Evolutionary conservation across 2,888 invertebrate genomes (phyloP).

Genomic region (Eurytoma californica): DNA sequence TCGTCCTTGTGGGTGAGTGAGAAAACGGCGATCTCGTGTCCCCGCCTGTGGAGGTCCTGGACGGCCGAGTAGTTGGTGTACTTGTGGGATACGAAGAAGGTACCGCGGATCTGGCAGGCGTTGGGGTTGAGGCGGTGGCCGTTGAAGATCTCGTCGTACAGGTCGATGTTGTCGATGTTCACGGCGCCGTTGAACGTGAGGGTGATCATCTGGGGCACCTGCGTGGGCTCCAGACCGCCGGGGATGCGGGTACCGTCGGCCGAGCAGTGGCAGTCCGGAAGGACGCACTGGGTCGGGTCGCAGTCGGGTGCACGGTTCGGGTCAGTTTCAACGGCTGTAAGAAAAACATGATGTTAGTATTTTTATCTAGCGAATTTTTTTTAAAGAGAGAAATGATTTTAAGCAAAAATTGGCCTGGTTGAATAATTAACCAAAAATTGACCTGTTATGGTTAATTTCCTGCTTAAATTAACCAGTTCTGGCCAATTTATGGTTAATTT

Average conservation of each 20-base stretch:
- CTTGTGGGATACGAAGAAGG: conserved; percentile 94
- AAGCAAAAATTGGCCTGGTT: too few relatives aligned
- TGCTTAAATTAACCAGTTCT: too few relatives aligned
- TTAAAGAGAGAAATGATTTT: background rate
- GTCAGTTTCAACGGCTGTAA: conserved; percentile 90
- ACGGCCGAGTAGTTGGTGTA: conserved; percentile 94
- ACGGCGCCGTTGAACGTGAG: conserved; percentile 95
- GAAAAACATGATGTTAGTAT: conserved; percentile 63
- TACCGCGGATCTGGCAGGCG: conserved; percentile 91
- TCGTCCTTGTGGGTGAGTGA: conserved; percentile 95
- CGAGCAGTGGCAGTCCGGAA: conserved; percentile 95
- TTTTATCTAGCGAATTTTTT: background rate
- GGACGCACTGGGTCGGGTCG: conserved; percentile 89
- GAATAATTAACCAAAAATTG: too few relatives aligned
- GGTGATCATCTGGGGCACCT: conserved; percentile 95
- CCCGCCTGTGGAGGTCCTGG: conserved; percentile 91
- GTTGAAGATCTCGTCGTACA: conserved; percentile 93
- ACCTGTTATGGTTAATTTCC: too few relatives aligned
- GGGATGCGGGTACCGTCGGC: conserved; percentile 94
- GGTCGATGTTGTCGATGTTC: conserved; percentile 93
- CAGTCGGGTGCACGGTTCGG: conserved; percentile 95
- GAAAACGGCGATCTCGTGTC: conserved; percentile 94
- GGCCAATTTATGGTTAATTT: too few relatives aligned
- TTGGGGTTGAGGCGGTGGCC: conserved; percentile 91
- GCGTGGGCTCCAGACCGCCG: conserved; percentile 86